Percentiles rank a stretch among this genome's conserved stretches.
These are phyloP conservation scores for Drosophila phalerata DNA, from an alignment of 2,888 invertebrate genomes.

Conservation along the genomic window DNA sequence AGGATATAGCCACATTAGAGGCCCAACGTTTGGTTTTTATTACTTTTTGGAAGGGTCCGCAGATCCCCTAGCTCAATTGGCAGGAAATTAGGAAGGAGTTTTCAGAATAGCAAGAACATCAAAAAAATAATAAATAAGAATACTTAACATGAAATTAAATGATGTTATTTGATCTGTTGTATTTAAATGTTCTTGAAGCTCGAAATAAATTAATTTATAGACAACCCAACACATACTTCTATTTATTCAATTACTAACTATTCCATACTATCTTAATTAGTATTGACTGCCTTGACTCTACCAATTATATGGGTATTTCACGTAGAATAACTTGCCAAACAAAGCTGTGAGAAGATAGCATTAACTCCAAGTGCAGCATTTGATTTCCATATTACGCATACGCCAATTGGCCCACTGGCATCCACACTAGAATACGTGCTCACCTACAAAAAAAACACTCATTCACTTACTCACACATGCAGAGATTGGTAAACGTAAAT, in stretches of 20 bases:
- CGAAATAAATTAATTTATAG: no score
- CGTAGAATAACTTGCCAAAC: neutral
- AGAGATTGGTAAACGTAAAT: slow-evolving; percentile 58
- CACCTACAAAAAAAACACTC: neutral
- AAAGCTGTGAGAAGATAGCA: neutral
- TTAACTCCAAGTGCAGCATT: slow-evolving; percentile 22
- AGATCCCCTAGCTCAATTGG: no score
- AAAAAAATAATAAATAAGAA: neutral
- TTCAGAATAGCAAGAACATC: neutral
- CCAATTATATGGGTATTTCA: neutral
- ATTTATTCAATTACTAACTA: no score
- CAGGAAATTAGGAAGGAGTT: neutral
- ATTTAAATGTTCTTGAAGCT: no score
- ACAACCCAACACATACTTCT: no score
- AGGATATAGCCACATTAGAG: slow-evolving; percentile 23
- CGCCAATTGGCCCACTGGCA: slow-evolving; percentile 53
- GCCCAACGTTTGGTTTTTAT: slow-evolving; percentile 26
- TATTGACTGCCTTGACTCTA: neutral
- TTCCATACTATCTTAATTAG: neutral
- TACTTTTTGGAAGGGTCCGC: neutral
- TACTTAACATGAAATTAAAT: no score
- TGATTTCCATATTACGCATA: slow-evolving; percentile 48
- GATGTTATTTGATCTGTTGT: no score
- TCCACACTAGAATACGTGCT: neutral
- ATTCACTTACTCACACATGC: slow-evolving; percentile 5